phyloP scores from a whole-genome alignment of 2,888 invertebrate species.

The Pogonocherus hispidulus region DNA sequence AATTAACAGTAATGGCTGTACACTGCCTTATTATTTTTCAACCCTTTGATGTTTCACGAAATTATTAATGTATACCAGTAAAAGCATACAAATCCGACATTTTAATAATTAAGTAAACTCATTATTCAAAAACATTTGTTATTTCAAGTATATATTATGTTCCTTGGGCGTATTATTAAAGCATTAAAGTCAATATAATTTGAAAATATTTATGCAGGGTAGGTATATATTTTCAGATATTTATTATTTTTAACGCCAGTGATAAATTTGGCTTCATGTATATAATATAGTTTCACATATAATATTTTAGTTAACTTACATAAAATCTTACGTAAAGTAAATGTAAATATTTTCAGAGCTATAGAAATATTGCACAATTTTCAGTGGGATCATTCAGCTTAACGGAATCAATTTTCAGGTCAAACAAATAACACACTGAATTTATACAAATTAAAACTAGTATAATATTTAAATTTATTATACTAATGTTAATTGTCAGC shows the following conservation, averaged over 20 bases:
- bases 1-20: no score
- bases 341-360: no score
- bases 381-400: no score
- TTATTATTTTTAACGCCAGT: not conserved
- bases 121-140: slow-evolving; percentile 13
- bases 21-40: not conserved
- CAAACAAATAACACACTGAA: not conserved
- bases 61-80: not conserved
- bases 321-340: not conserved
- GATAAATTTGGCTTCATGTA: not conserved
- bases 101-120: slow-evolving; percentile 6
- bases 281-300: not conserved
- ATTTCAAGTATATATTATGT: slow-evolving; percentile 3
- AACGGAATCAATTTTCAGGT: not conserved
- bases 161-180: not conserved
- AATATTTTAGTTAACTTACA: not conserved
- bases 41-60: not conserved
- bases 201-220: not conserved
- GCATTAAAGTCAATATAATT: not conserved
- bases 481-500: not conserved
- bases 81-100: not conserved
- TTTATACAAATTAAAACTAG: slow-evolving; percentile 1
- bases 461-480: not conserved
- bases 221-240: not conserved
- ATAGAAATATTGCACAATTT: no score